Conservation (phyloP, 2,113 vertebrate genomes). For the Regulus satrapa region DNA sequence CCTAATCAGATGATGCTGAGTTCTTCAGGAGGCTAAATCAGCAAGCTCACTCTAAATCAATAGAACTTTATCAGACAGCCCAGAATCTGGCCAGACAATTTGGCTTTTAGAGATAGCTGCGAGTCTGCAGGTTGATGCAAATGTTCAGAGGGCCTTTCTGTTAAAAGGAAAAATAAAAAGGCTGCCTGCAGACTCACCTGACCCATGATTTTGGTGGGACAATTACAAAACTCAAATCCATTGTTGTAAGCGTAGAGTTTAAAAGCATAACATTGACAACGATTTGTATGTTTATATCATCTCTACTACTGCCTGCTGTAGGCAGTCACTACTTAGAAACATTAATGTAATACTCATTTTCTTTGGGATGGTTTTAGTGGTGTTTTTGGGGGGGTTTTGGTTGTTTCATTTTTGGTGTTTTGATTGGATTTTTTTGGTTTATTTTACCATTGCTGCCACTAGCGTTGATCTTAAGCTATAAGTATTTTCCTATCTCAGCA, state of each 20-base stretch:
- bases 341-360: neutral
- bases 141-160: neutral
- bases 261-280: neutral
- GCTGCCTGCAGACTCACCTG: neutral
- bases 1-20: neutral
- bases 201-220: neutral
- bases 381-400: rapidly evolving
- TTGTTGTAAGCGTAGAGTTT: neutral
- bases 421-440: neutral
- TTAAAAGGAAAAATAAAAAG: neutral
- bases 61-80: neutral
- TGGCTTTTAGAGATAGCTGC: neutral
- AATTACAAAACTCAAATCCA: neutral
- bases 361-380: rapidly evolving
- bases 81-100: neutral
- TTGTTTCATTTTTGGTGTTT: neutral
- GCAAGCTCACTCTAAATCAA: neutral
- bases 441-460: neutral
- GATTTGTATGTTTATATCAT: neutral
- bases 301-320: neutral
- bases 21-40: neutral
- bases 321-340: neutral
- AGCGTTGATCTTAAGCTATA: neutral
- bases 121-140: neutral
- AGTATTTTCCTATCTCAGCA: neutral